These are phyloP conservation scores for Miltochrista miniata DNA, from an alignment of 2,888 invertebrate species.

Conservation along the genomic window DNA sequence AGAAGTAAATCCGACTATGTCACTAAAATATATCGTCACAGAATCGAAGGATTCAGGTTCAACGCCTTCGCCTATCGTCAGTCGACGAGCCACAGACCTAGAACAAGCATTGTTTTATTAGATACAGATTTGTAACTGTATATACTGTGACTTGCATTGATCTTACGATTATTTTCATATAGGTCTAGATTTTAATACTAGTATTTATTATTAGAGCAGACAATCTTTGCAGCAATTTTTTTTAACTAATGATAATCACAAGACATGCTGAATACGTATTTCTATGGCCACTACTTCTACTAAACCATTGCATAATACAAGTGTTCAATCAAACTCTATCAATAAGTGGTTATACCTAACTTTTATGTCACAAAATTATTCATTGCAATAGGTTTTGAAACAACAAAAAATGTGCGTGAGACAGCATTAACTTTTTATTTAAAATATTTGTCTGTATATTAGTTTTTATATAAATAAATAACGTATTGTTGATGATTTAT, in stretches of 20 bases:
- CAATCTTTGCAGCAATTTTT: conserved; percentile 10
- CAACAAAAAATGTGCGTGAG: not conserved
- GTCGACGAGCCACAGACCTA: conserved; percentile 93
- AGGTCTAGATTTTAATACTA: not conserved
- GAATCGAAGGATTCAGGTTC: conserved; percentile 96
- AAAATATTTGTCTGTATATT: too few species aligned
- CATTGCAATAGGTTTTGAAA: not conserved
- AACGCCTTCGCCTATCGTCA: conserved; percentile 94
- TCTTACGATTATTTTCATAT: not conserved
- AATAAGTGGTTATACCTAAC: not conserved
- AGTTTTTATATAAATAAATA: too few species aligned
- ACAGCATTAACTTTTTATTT: too few species aligned
- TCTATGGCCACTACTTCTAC: not conserved
- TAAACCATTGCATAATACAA: not conserved
- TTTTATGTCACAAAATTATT: not conserved
- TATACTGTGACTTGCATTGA: not conserved
- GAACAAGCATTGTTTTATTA: conserved; percentile 51
- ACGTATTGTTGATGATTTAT: too few species aligned
- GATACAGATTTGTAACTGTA: not conserved
- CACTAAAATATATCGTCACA: conserved; percentile 98
- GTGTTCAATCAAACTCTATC: conserved; percentile 13
- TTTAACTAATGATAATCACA: conserved; percentile 14
- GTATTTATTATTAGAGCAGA: not conserved
- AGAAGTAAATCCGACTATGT: conserved; percentile 97
- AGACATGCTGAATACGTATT: conserved; percentile 22